These are phyloP conservation scores for Scomberomorus guttatus DNA, from an alignment of 2,797 vertebrate species.

Conservation along the genomic window DNA sequence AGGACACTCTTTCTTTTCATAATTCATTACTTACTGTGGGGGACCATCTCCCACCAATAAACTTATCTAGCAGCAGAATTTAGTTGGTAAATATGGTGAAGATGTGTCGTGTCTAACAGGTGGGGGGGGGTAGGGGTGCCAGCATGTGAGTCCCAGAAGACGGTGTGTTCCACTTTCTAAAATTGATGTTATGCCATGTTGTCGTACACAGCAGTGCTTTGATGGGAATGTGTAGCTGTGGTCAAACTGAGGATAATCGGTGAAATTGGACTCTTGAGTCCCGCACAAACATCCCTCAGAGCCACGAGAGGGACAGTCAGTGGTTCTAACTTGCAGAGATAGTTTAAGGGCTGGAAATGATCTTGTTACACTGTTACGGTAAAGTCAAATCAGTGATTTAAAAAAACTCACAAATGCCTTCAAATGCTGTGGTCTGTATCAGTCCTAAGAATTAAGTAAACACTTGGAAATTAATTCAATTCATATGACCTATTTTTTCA, in stretches of 20 bases:
- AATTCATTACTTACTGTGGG: background rate
- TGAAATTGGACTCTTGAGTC: too few species aligned
- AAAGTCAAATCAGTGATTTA: conserved; percentile 1
- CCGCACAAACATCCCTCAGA: background rate
- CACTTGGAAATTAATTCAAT: conserved; percentile 4
- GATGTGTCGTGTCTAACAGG: background rate
- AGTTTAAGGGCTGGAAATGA: background rate
- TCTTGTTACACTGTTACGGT: background rate
- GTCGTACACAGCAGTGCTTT: background rate
- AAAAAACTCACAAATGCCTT: background rate
- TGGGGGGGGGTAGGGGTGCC: background rate
- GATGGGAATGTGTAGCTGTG: background rate
- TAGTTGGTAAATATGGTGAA: background rate
- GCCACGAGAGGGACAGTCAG: background rate
- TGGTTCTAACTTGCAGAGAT: background rate
- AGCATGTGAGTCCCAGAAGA: background rate
- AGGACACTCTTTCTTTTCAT: conserved; percentile 1
- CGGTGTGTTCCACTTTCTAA: background rate
- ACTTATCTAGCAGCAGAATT: background rate
- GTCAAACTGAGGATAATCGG: background rate
- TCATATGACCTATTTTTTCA: background rate
- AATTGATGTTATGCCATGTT: background rate
- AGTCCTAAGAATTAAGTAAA: background rate
- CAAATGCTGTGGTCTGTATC: background rate
- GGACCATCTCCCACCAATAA: background rate